These are phyloP conservation scores for Pithys albifrons DNA, from an alignment of 2,113 vertebrate species.

Conservation along the genomic window DNA sequence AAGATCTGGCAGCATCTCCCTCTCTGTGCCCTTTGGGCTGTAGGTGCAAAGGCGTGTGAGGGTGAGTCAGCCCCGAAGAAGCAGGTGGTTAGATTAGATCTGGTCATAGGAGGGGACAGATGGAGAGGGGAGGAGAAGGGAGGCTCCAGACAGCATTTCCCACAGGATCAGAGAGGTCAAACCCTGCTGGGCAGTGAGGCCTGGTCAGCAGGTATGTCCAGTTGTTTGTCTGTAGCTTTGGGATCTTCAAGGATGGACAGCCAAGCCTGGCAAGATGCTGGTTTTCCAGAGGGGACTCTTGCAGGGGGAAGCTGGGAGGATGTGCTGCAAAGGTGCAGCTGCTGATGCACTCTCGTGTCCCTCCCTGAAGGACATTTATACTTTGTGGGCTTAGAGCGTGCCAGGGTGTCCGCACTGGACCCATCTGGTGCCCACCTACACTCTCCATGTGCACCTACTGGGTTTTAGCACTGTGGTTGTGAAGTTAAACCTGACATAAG, in stretches of 20 bases:
- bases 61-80: background rate
- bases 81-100: background rate
- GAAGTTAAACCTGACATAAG: slow-evolving; percentile 24
- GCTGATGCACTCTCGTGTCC: background rate
- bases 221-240: background rate
- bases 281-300: background rate
- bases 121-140: background rate
- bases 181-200: background rate
- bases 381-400: background rate
- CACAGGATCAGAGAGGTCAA: background rate
- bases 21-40: background rate
- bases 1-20: background rate
- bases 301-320: background rate
- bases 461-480: background rate
- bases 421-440: background rate
- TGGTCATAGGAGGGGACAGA: background rate
- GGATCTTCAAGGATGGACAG: background rate
- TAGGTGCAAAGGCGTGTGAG: background rate
- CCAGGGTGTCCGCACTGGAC: background rate
- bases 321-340: background rate
- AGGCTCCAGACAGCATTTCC: background rate
- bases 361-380: background rate
- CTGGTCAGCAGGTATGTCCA: background rate
- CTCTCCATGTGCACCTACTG: background rate
- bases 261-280: background rate